Percentiles rank a stretch among this genome's conserved stretches.
Evolutionary conservation across 2,113 vertebrate genomes (phyloP).

Genomic region (Stigmatopora nigra): DNA sequence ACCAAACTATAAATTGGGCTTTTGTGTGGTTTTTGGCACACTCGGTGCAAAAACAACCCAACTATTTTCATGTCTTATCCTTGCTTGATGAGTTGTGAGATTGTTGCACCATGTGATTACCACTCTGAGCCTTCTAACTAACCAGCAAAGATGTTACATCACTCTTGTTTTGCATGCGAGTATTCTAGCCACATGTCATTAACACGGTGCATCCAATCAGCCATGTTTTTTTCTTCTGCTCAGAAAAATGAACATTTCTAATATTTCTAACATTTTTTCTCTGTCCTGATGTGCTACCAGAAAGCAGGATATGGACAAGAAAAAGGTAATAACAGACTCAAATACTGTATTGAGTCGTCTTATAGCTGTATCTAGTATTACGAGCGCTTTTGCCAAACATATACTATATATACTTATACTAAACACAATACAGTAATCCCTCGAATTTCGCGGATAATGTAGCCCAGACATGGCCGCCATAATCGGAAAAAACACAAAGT

Average conservation of each 20-base stretch:
- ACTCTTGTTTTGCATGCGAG: conserved; percentile 31
- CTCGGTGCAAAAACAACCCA: no score
- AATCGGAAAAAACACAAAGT: no score
- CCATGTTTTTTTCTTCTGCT: not conserved
- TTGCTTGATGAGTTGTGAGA: not conserved
- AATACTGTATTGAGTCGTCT: not conserved
- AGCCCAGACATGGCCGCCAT: no score
- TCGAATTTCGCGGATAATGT: no score
- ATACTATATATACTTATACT: no score
- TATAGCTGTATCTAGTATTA: not conserved
- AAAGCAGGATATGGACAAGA: conserved; percentile 57
- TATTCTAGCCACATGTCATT: not conserved
- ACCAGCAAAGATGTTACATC: conserved; percentile 28
- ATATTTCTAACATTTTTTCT: conserved; percentile 9
- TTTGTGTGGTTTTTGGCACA: no score
- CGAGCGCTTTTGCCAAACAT: no score
- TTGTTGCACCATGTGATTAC: not conserved
- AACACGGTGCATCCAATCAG: not conserved
- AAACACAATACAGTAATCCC: no score
- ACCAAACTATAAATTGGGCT: no score
- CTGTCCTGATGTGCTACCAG: conserved; percentile 23
- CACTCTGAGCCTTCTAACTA: not conserved
- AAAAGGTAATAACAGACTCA: conserved; percentile 54
- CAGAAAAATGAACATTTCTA: not conserved
- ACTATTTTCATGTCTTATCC: not conserved